phyloP scores from a whole-genome alignment of 2,888 invertebrate species.

The Carabus problematicus region DNA sequence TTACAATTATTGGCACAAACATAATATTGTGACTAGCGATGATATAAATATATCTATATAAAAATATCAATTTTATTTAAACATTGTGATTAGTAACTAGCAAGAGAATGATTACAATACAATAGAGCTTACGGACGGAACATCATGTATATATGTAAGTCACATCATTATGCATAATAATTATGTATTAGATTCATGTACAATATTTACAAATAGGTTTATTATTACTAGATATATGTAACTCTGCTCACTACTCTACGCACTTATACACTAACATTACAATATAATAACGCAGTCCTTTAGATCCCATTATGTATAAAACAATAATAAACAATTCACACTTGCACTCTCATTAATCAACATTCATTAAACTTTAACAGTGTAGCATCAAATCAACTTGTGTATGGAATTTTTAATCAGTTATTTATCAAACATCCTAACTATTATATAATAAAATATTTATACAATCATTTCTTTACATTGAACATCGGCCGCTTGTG shows the following conservation, averaged over 20 bases:
- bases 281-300: not conserved
- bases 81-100: conserved; percentile 23
- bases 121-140: conserved; percentile 11
- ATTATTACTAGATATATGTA: conserved; percentile 27
- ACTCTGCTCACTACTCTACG: too few relatives aligned
- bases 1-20: conserved; percentile 50
- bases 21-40: conserved; percentile 49
- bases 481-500: conserved; percentile 32
- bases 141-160: not conserved
- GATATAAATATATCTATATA: conserved; percentile 44
- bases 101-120: too few relatives aligned
- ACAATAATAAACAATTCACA: conserved; percentile 16
- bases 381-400: not conserved
- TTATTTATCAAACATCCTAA: not conserved
- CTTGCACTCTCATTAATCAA: not conserved
- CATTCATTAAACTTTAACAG: conserved; percentile 8
- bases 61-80: conserved; percentile 24
- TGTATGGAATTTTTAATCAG: conserved; percentile 1
- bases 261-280: not conserved
- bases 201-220: conserved; percentile 48
- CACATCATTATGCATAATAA: conserved; percentile 2
- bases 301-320: not conserved
- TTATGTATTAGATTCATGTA: conserved; percentile 42
- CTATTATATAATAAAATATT: not conserved
- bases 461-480: conserved; percentile 18